Conservation (phyloP, 2,888 invertebrate species). For the Drosophila robusta region DNA sequence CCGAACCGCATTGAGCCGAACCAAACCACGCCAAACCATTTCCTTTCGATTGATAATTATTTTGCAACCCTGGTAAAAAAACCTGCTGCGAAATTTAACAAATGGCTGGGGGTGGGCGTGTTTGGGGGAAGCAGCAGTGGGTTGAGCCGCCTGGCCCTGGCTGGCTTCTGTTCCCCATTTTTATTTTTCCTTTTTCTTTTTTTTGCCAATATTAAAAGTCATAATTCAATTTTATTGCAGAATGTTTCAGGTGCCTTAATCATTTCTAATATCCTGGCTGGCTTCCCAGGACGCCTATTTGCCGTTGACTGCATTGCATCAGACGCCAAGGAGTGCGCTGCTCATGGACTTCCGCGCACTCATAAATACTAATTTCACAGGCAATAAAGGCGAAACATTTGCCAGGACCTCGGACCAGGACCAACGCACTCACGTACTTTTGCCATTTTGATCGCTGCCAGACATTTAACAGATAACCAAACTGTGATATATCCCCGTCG, state of each 20-base stretch:
- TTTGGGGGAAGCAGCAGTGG: not conserved
- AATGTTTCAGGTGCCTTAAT: conserved; percentile 84
- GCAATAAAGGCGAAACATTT: conserved; percentile 84
- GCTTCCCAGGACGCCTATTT: conserved; percentile 66
- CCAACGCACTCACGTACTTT: conserved; percentile 51
- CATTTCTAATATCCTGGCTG: conserved; percentile 82
- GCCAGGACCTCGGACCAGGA: conserved; percentile 44
- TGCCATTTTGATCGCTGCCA: conserved; percentile 71
- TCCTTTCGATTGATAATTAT: conserved; percentile 15
- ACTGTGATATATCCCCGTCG: conserved; percentile 23
- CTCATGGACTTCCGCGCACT: conserved; percentile 59
- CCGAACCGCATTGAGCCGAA: not conserved
- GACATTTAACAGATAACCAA: conserved; percentile 73
- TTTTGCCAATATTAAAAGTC: conserved; percentile 76
- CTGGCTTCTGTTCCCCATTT: conserved; percentile 6
- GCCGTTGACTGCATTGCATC: conserved; percentile 44
- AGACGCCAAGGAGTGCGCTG: conserved; percentile 8
- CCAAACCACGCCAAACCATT: not conserved
- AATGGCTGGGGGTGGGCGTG: conserved; percentile 41
- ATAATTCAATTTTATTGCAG: conserved; percentile 84
- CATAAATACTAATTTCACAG: conserved; percentile 85
- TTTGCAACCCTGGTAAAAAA: conserved; percentile 39
- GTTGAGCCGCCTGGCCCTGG: conserved; percentile 15
- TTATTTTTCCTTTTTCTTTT: conserved; percentile 4
- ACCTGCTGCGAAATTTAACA: conserved; percentile 33